phyloP scores from a whole-genome alignment of 2,113 vertebrate species.

The Amphiprion percula region DNA sequence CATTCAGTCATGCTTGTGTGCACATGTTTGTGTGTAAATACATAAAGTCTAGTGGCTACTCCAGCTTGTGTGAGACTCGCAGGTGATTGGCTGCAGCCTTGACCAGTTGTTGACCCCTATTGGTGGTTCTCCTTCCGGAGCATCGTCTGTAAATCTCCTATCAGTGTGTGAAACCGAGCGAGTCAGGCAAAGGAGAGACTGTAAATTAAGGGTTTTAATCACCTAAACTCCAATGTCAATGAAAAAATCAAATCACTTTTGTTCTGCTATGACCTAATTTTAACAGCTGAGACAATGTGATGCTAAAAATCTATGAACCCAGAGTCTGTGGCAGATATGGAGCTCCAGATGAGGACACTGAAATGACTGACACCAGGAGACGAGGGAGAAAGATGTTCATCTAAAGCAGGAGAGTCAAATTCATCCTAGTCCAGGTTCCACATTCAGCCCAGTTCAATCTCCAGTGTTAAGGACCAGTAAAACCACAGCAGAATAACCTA shows the following conservation, averaged over 20 bases:
- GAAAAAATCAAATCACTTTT: neutral
- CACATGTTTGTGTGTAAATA: neutral
- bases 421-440: too few relatives aligned
- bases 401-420: too few relatives aligned
- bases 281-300: neutral
- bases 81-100: neutral
- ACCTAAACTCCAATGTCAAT: neutral
- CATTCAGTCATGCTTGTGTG: neutral
- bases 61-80: neutral
- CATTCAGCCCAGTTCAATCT: too few relatives aligned
- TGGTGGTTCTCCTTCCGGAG: conserved; percentile 1
- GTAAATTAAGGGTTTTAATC: conserved; percentile 1
- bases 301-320: neutral
- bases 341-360: neutral
- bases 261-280: neutral
- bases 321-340: neutral
- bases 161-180: neutral
- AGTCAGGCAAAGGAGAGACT: neutral
- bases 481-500: too few relatives aligned
- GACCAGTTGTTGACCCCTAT: neutral
- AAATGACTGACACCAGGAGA: neutral
- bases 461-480: too few relatives aligned
- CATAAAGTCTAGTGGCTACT: neutral
- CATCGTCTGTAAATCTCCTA: neutral
- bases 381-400: neutral